phyloP scores from a whole-genome alignment of 2,797 vertebrate genomes.

The Huso huso region DNA sequence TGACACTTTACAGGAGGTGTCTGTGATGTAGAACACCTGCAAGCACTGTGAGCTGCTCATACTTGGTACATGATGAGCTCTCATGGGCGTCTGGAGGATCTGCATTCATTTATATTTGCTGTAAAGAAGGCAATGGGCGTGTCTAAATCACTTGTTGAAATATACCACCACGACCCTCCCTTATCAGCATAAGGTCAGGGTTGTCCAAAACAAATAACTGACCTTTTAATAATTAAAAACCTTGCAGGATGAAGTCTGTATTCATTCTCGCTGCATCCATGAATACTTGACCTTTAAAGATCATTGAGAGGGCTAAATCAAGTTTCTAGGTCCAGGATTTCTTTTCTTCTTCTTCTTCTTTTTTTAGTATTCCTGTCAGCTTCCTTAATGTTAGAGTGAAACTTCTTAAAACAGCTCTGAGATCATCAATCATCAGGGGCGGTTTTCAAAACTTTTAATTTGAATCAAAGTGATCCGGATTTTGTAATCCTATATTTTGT shows the following conservation, averaged over 20 bases:
- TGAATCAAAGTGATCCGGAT: no score
- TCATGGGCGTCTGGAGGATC: not conserved
- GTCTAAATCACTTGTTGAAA: not conserved
- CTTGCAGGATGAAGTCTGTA: not conserved
- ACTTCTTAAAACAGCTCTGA: no score
- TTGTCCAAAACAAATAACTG: conserved; percentile 4
- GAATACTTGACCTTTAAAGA: conserved; percentile 1
- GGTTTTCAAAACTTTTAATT: no score
- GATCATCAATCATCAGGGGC: no score
- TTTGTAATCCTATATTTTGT: no score
- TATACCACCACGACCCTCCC: not conserved
- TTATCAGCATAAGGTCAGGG: not conserved
- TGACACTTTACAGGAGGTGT: not conserved
- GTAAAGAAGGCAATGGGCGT: not conserved
- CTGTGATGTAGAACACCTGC: not conserved
- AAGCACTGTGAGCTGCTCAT: not conserved
- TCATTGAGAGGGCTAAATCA: not conserved
- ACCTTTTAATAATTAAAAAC: not conserved
- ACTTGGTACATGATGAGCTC: not conserved
- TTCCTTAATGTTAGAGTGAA: no score
- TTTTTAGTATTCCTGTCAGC: no score
- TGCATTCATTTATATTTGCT: not conserved
- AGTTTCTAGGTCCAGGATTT: not conserved
- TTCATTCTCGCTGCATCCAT: not conserved
- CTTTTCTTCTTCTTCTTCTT: not conserved